A percentile compares a stretch with the other conserved stretches of the same genome.
Conservation (phyloP, 2,888 invertebrate species). For the Enchytraeus crypticus region DNA sequence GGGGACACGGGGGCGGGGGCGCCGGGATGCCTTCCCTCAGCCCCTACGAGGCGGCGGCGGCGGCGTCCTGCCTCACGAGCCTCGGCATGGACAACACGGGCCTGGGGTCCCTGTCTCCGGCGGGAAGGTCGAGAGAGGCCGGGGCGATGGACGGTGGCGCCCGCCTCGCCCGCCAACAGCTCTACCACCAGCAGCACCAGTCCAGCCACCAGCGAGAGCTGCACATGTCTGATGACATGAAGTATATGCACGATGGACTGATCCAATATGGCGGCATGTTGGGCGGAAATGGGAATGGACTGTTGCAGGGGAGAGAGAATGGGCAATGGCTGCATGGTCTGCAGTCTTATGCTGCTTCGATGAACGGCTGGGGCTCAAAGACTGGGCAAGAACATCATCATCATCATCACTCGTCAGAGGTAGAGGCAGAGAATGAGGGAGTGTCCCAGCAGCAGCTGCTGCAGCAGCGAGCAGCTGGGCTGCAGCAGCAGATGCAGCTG, state of each 20-base stretch:
- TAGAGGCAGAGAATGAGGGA: no score
- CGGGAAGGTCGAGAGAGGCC: no score
- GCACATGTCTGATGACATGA: neutral
- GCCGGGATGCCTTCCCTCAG: no score
- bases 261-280: neutral
- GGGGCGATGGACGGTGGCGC: no score
- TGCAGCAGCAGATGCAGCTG: neutral
- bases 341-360: neutral
- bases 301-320: neutral
- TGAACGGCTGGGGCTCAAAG: neutral
- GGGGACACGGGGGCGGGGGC: no score
- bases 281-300: neutral
- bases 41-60: no score
- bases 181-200: neutral
- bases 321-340: constrained; percentile 1
- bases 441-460: neutral
- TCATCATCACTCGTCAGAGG: neutral
- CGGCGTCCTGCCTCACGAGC: no score
- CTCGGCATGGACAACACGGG: no score
- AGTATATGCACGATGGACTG: neutral
- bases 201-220: neutral
- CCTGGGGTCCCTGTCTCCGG: no score
- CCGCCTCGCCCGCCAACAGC: no score
- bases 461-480: neutral
- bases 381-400: neutral